A percentile compares a stretch with the other conserved stretches of the same genome.
phyloP scores from a whole-genome alignment of 2,888 invertebrate species.

The Augiades crinisus region DNA sequence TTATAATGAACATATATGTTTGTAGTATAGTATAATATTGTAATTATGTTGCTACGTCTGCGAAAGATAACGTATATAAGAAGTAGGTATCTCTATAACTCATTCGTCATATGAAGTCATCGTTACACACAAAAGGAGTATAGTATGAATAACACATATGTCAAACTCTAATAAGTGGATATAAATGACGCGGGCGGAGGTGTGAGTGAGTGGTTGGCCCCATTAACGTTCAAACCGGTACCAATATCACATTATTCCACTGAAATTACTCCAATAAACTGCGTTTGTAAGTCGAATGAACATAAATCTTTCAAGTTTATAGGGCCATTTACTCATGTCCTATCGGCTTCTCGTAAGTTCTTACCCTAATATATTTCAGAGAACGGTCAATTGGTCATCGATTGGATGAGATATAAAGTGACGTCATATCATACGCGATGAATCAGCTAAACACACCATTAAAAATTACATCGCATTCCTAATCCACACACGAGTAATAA shows the following conservation, averaged over 20 bases:
- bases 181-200: background rate
- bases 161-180: slow-evolving; percentile 4
- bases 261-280: background rate
- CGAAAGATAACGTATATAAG: background rate
- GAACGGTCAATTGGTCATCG: slow-evolving; percentile 35
- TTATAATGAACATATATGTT: no score
- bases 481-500: slow-evolving; percentile 7
- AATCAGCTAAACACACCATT: slow-evolving; percentile 9
- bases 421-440: slow-evolving; percentile 7
- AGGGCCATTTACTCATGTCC: background rate
- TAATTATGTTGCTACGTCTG: no score
- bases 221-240: background rate
- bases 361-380: slow-evolving; percentile 32
- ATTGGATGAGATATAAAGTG: slow-evolving; percentile 39
- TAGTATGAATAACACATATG: background rate
- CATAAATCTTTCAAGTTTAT: background rate
- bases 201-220: slow-evolving; percentile 3
- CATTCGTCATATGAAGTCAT: background rate
- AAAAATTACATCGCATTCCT: slow-evolving; percentile 9
- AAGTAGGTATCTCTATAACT: no score
- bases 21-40: no score
- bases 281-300: background rate
- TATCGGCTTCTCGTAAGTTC: slow-evolving; percentile 26
- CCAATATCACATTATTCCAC: background rate
- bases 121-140: background rate